These are phyloP conservation scores for Atta colombica DNA, from an alignment of 1,140 invertebrate genomes.

Conservation along the genomic window DNA sequence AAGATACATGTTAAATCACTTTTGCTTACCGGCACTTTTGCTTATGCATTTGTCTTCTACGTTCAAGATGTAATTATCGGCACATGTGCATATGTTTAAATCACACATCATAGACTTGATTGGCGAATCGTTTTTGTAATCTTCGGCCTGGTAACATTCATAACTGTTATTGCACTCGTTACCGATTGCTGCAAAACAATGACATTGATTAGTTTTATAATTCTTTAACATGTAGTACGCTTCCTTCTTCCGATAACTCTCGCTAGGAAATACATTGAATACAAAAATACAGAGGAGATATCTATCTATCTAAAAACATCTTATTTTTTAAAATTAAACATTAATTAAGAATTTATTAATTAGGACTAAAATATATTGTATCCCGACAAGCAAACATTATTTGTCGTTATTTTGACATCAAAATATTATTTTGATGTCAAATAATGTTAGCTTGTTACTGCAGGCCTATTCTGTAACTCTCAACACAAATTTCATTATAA, in stretches of 20 bases:
- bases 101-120: constrained; percentile 35
- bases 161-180: constrained; percentile 41
- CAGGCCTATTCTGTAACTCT: too few species aligned
- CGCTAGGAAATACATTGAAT: background rate
- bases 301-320: too few species aligned
- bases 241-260: background rate
- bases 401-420: too few species aligned
- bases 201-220: background rate
- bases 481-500: too few species aligned
- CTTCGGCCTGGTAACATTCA: constrained; percentile 66
- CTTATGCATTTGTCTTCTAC: constrained; percentile 38
- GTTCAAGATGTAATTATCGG: background rate
- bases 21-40: constrained; percentile 33
- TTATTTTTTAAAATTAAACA: too few species aligned
- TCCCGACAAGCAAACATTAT: too few species aligned
- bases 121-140: background rate
- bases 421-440: too few species aligned
- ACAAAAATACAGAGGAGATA: too few species aligned
- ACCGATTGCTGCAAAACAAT: constrained; percentile 43
- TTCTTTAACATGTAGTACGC: background rate
- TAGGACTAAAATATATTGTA: too few species aligned
- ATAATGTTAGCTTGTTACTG: too few species aligned
- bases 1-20: background rate
- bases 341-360: too few species aligned
- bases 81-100: constrained; percentile 52